Percentiles rank a stretch among this genome's conserved stretches.
phyloP scores from a whole-genome alignment of 2,797 vertebrate genomes.

The Onychomys arenicola region DNA sequence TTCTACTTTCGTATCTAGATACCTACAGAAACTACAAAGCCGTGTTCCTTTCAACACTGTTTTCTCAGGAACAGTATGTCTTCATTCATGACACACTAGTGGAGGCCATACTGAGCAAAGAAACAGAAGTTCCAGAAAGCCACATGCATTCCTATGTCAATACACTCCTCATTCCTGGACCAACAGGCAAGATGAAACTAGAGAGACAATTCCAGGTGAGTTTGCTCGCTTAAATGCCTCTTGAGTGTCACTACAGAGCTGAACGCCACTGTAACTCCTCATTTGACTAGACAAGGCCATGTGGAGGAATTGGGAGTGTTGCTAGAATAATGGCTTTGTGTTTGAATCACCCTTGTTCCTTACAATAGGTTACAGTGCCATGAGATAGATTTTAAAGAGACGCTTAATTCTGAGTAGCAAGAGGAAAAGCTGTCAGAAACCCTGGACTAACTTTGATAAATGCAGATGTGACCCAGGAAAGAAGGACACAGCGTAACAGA shows the following conservation, averaged over 20 bases:
- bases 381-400: constrained; percentile 38
- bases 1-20: not conserved
- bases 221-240: not conserved
- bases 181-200: constrained; percentile 92
- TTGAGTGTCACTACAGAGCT: not conserved
- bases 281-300: not conserved
- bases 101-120: constrained; percentile 94
- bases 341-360: constrained; percentile 4
- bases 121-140: constrained; percentile 93
- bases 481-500: constrained; percentile 40
- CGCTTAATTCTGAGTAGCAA: constrained; percentile 44
- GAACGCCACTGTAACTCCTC: not conserved
- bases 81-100: constrained; percentile 97
- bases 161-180: constrained; percentile 92
- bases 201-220: constrained; percentile 97
- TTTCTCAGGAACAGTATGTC: constrained; percentile 95
- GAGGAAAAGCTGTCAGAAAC: constrained; percentile 72
- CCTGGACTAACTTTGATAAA: constrained; percentile 67
- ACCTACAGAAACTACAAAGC: not conserved
- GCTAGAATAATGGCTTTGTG: constrained; percentile 13
- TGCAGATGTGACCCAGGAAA: constrained; percentile 8
- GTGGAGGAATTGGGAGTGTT: not conserved
- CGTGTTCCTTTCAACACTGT: not conserved
- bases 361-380: not conserved
- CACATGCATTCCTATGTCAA: constrained; percentile 95